Evolutionary conservation across 1,140 invertebrate species (phyloP).

Genomic region (Polyergus mexicanus): DNA sequence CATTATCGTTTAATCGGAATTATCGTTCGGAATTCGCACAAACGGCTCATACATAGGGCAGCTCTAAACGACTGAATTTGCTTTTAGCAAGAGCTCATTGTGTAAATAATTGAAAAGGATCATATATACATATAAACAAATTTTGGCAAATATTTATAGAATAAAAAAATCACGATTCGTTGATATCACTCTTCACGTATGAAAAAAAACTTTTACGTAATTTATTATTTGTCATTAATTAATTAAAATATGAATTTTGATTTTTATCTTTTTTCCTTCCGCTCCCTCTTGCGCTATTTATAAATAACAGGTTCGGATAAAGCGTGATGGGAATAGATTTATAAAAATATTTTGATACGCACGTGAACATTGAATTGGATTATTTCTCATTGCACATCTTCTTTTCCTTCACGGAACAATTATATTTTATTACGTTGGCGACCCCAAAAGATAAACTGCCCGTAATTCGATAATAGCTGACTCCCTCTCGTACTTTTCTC

Average conservation of each 20-base stretch:
- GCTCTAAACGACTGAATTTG: background rate
- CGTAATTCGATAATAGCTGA: slow-evolving; percentile 44
- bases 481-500: slow-evolving; percentile 1
- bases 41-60: background rate
- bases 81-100: background rate
- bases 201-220: background rate
- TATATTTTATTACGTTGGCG: slow-evolving; percentile 31
- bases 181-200: background rate
- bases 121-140: background rate
- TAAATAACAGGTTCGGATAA: background rate
- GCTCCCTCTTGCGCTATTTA: background rate
- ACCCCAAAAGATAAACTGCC: slow-evolving; percentile 34
- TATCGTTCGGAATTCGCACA: slow-evolving; percentile 34
- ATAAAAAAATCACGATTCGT: background rate
- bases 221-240: background rate
- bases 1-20: slow-evolving; percentile 43
- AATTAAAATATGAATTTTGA: background rate
- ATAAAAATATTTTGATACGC: background rate
- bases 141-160: background rate
- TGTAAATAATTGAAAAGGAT: background rate
- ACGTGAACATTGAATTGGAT: background rate
- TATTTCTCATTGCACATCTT: background rate
- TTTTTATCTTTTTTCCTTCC: background rate
- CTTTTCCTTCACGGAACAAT: slow-evolving; percentile 34
- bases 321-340: background rate